phyloP scores from a whole-genome alignment of 2,113 vertebrate species.

The Triplophysa dalaica region DNA sequence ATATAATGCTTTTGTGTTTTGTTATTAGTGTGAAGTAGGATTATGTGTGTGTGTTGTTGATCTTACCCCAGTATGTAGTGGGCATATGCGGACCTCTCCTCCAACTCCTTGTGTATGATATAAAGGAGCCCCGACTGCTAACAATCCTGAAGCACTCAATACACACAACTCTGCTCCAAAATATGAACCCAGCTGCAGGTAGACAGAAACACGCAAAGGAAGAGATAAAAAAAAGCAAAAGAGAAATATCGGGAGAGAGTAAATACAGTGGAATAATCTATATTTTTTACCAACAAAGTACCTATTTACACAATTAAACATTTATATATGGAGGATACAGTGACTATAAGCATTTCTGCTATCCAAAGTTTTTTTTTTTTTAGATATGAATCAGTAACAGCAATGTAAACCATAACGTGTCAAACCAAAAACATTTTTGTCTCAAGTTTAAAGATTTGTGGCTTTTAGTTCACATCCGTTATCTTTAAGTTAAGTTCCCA shows the following conservation, averaged over 20 bases:
- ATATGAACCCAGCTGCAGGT: conserved; percentile 59
- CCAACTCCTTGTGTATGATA: conserved; percentile 40
- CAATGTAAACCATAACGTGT: too few relatives aligned
- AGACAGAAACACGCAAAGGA: background rate
- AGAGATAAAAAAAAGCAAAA: background rate
- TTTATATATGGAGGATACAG: background rate
- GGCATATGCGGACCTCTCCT: conserved; percentile 56
- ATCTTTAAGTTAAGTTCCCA: too few relatives aligned
- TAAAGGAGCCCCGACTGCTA: conserved; percentile 56
- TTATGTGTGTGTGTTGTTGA: background rate
- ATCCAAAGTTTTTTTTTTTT: too few relatives aligned
- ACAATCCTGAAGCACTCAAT: conserved; percentile 37
- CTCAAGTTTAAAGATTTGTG: too few relatives aligned
- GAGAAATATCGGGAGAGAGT: background rate
- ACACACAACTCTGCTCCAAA: conserved; percentile 60
- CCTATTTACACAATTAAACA: background rate
- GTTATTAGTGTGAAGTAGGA: too few relatives aligned
- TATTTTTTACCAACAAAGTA: background rate
- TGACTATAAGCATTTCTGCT: too few relatives aligned
- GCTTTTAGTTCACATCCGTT: too few relatives aligned
- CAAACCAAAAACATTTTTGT: too few relatives aligned
- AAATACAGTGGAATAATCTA: background rate
- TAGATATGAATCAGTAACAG: too few relatives aligned
- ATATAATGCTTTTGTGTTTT: too few relatives aligned
- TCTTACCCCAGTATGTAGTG: conserved; percentile 38